Evolutionary conservation across 1,140 invertebrate species (phyloP), one percentile per base, ranked within the genome.

Genomic region (Panagrolaimus sp.): DNA sequence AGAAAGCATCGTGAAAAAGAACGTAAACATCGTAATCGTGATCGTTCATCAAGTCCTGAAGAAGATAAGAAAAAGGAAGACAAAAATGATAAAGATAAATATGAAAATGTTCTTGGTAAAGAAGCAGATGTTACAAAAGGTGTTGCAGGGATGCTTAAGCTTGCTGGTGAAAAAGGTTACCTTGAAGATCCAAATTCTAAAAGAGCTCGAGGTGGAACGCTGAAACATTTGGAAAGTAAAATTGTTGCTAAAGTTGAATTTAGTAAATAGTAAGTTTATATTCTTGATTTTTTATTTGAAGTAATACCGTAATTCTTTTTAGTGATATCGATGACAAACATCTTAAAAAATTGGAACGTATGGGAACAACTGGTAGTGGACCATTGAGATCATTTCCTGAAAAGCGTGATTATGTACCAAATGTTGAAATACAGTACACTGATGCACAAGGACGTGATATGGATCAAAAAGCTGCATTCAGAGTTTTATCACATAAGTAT

Each of bases 161-260:
- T 98, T 46, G 95, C 95, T 9, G 88, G 91, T 80, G 95, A 92
- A 75, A 98, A 98, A 88, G 96, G 87, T 14, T 96, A 96, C 83
- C 85, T 97, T 89, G 67, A 86, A 85, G n/a, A 90, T 89, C 63
- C 90, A 47, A 86, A 86, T 13, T 89, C 90, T 25, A 86, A 86
- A 38, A 16, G 46, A 16, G 8, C 51, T 16, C 63, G 68, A 13
- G 77, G 74, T 77, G 48, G 80, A 84, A 88, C 90, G 94, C 86
- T 98, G 96, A 86, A 93, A 91, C 25, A 97, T 97, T 82, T 79
- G 63, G 94, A 98, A 84, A 95, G 97, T 83, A 98, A 98, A 86
- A 88, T 89, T 71, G 89, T 91, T 79, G 83, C 85, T 88, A 89
- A 87, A 85, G 87, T 86, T 63, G 71, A 69, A 62, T 42, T 67